Evolutionary conservation across 1,140 invertebrate species (phyloP).

Genomic region (Bathynomus jamesi): DNA sequence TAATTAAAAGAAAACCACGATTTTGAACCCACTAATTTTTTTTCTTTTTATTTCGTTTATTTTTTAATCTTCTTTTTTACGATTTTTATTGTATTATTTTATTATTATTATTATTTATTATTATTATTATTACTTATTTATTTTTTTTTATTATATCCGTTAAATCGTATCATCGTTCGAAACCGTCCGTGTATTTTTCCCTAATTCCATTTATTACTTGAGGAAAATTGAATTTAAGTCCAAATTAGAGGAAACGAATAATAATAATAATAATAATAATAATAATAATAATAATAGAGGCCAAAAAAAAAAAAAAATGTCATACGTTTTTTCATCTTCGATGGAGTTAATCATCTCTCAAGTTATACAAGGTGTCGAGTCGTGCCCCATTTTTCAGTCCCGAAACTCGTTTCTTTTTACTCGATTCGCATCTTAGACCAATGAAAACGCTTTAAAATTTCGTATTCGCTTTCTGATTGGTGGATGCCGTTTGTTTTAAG

Average conservation of each 20-base stretch:
- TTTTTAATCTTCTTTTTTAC: no score
- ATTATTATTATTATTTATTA: no score
- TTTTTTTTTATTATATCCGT: no score
- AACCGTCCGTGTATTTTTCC: no score
- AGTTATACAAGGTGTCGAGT: background rate
- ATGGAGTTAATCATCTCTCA: background rate
- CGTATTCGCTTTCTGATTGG: background rate
- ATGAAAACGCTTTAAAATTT: background rate
- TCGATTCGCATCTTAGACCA: background rate
- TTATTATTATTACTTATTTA: no score
- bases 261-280: background rate
- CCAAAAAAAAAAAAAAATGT: background rate
- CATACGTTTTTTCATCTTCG: background rate
- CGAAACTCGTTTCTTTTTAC: background rate
- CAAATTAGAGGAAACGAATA: background rate
- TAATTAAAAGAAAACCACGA: no score
- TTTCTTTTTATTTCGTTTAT: no score
- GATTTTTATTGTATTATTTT: no score
- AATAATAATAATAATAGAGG: background rate
- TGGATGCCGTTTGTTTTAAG: background rate
- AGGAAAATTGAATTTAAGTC: background rate
- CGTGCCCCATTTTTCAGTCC: background rate
- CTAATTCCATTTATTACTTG: no score
- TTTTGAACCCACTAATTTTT: no score
- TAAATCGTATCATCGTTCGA: no score